Conservation (phyloP, 2,888 invertebrate genomes). For the Brachyptera putata region DNA sequence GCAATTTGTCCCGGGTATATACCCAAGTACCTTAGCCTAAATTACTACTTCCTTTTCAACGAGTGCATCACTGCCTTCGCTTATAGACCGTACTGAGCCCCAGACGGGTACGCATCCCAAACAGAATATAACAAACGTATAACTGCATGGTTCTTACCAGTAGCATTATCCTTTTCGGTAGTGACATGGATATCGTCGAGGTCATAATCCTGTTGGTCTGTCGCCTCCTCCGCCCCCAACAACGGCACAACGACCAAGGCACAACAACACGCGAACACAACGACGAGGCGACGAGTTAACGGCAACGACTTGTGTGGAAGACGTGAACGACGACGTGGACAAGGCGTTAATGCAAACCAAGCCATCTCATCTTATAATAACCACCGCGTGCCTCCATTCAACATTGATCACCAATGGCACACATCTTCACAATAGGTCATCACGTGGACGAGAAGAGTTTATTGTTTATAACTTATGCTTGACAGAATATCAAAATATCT, state of each 20-base stretch:
- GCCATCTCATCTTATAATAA: slow-evolving; percentile 4
- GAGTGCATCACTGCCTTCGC: no score
- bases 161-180: slow-evolving; percentile 5
- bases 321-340: neutral
- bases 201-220: neutral
- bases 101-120: no score
- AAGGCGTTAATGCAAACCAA: neutral
- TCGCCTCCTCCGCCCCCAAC: neutral
- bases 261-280: no score
- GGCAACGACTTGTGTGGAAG: neutral
- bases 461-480: no score
- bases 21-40: no score
- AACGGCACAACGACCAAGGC: neutral
- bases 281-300: neutral
- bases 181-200: neutral
- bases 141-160: no score
- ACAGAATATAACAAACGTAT: no score
- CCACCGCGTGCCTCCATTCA: neutral
- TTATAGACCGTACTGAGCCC: no score
- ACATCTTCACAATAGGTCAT: neutral
- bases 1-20: no score
- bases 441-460: no score
- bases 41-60: no score
- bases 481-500: no score
- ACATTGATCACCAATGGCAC: neutral